Base-by-base conservation (phyloP, 2,113 vertebrate genomes). In the Notarius quadriscutis region DNA sequence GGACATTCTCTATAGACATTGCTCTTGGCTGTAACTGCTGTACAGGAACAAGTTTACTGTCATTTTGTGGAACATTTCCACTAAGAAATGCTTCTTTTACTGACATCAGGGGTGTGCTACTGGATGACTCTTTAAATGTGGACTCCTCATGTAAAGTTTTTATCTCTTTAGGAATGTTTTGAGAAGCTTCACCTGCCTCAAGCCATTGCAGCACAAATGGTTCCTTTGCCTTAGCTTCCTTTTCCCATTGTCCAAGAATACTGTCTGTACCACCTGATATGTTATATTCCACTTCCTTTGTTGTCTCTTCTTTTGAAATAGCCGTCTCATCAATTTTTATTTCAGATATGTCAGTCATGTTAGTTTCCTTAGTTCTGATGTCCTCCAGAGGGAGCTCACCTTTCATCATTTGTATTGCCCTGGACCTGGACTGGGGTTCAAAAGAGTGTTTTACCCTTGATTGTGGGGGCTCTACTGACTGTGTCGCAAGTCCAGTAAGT, bases 351-450 rank as follows among this genome's bases (percentile, higher is more conserved):
- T 77, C 71, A 53, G 50, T 51, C 63, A 2, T 78, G 15, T 74
- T 12, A 10, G 25, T 48, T 63, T 86, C 58, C 51, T 78, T 91
- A 55, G 62, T 79, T 48, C 22, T 80, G 20, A 81, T 62, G 84
- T 82, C 90, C 83, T 92, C 89, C 83, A 91, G 72, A 72, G 81
- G 75, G 87, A 93, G 84, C 85, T 95, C 93, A 48, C 95, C 95
- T 93, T 89, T 94, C 91, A 94, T 89, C 48, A 94, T 91, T 90
- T 93, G 92, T 84, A 93, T 93, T 18, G 92, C 92, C 89, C 96
- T 93, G 80, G 92, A 91, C 93, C 91, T 94, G 65, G 93, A 94
- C 88, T 94, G 93, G 84, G 96, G 95, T 90, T 95, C 93, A 91
- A 95, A 96, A 0, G 92, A 93, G 87, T 95, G 95, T 75, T 93